Evolutionary conservation across 2,113 vertebrate genomes (phyloP), one percentile per base, ranked within the genome.

Genomic region (Willisornis vidua): DNA sequence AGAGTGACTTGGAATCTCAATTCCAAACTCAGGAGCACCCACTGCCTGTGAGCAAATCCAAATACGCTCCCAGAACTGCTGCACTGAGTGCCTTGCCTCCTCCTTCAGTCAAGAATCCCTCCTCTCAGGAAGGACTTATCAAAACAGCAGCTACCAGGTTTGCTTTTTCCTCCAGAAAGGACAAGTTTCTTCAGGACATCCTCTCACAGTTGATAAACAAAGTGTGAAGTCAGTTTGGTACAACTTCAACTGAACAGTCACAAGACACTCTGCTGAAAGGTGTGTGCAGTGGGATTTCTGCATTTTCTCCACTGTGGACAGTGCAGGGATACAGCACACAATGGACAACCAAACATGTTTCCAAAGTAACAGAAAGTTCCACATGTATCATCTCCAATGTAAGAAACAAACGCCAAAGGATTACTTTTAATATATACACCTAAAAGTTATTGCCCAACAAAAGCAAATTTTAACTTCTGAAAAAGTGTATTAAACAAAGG

Each of bases 391-490:
- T 35, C 43, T 35, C 57, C 37, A 41, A 33, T 17, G 31, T 31
- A 37, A 3, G 72, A 78, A 81, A 72, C 12, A 61, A 82, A 33
- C 7, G 11, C 29, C 48, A 37, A 70, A 78, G 19, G 11, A 58
- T 35, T 66, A 37, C 9, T 85, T 87, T 51, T 62, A 79, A 79
- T 70, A 59, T 23, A 73, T 24, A 83, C 74, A 65, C 31, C 79
- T 73, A 82, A 12, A 35, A 41, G 74, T 67, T 59, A 86, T 57
- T 10, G 8, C 15, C 41, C 66, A 73, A 54, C 10, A 70, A 90
- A 90, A 90, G 72, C 24, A 86, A 87, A 57, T 51, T 52, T 71
- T 63, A 92, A 77, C 37, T 37, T 54, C 52, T 70, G 33, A 82
- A 63, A 84, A 95, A 76, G 20, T 26, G 3, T 63, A 11, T 19